phyloP scores from a whole-genome alignment of 2,113 vertebrate species.

The Pandion haliaetus region DNA sequence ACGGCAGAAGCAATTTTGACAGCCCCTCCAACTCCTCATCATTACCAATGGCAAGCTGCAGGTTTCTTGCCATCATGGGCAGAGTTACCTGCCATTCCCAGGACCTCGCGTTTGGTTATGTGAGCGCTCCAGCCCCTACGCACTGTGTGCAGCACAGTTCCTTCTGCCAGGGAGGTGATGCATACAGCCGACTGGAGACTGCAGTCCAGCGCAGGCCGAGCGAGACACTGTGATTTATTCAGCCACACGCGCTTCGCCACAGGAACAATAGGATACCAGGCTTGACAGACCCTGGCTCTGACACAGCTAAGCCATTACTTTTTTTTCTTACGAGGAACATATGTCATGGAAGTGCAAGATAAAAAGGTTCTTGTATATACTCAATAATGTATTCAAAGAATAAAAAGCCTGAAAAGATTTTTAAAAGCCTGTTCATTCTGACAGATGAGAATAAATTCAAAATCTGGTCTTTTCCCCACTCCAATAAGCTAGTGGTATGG shows the following conservation, averaged over 20 bases:
- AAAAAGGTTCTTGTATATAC: not conserved
- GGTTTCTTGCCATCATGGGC: not conserved
- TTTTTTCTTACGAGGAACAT: not conserved
- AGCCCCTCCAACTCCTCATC: not conserved
- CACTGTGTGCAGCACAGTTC: not conserved
- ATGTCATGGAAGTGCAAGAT: not conserved
- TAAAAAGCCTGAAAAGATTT: not conserved
- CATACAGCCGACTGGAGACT: not conserved
- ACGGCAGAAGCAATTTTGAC: not conserved
- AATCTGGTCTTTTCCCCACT: not conserved
- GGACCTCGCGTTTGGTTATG: accelerated
- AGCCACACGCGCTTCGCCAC: accelerated
- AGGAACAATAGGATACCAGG: not conserved
- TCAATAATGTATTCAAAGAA: not conserved
- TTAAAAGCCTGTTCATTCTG: not conserved
- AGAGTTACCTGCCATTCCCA: not conserved
- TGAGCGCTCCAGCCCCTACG: accelerated
- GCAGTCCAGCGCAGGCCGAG: not conserved
- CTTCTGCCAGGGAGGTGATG: not conserved
- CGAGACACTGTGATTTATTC: not conserved
- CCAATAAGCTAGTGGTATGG: not conserved
- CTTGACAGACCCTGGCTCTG: not conserved
- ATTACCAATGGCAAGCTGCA: not conserved
- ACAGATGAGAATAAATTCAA: not conserved
- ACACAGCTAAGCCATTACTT: not conserved